Conservation (phyloP, 2,113 vertebrate species). For the Chaetorhynchus papuensis region DNA sequence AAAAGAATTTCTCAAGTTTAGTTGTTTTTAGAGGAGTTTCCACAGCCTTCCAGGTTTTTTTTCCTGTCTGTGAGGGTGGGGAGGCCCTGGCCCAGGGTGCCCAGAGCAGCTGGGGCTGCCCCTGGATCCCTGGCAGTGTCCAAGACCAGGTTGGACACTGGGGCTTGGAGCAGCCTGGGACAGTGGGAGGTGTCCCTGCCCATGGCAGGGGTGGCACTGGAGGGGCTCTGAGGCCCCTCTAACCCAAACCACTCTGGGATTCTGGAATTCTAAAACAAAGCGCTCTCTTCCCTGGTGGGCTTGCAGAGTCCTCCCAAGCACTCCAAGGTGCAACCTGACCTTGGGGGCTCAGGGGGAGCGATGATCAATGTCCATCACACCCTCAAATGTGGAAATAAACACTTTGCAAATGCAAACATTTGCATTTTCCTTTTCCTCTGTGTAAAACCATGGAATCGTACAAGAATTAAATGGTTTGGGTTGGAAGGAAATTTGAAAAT, state of each 20-base stretch:
- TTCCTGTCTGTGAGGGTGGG: rapidly evolving
- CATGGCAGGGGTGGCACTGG: rapidly evolving
- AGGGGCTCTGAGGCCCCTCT: neutral
- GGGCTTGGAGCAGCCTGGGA: neutral
- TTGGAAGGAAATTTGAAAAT: neutral
- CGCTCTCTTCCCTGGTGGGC: neutral
- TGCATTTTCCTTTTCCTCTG: neutral
- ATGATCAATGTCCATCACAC: rapidly evolving
- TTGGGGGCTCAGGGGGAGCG: neutral
- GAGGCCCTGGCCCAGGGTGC: neutral
- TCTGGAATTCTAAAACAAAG: neutral
- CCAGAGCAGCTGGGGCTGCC: neutral
- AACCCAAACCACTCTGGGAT: too few relatives aligned
- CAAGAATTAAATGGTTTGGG: neutral
- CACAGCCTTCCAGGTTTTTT: neutral
- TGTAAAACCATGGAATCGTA: neutral
- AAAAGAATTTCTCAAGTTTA: neutral
- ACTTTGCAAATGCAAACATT: neutral
- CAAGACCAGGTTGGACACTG: neutral
- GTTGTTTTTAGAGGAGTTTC: neutral
- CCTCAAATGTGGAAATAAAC: neutral
- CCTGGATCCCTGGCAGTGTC: neutral
- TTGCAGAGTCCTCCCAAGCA: neutral
- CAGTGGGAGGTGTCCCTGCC: neutral
- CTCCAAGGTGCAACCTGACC: rapidly evolving